These are phyloP conservation scores for Dissostichus mawsoni DNA, from an alignment of 2,113 vertebrate genomes.

Conservation along the genomic window DNA sequence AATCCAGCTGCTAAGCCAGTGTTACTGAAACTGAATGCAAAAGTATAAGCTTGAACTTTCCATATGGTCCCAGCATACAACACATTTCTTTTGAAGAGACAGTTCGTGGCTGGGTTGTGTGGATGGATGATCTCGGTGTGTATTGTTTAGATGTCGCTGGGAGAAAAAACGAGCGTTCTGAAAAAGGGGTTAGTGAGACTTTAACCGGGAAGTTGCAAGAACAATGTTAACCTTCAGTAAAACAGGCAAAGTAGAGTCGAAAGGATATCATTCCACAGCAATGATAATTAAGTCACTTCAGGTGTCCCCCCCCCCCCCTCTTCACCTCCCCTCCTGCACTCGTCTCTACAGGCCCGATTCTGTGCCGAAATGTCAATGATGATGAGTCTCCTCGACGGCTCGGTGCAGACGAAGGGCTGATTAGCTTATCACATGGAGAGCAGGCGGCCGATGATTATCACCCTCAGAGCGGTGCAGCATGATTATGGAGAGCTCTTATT, in stretches of 20 bases:
- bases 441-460: constrained; percentile 74
- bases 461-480: constrained; percentile 55
- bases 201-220: constrained; percentile 5
- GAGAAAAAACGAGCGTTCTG: neutral
- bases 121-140: neutral
- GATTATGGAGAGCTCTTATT: constrained; percentile 74
- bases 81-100: neutral
- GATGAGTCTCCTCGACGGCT: constrained; percentile 71
- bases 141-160: neutral
- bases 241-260: constrained; percentile 26
- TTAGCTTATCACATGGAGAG: constrained; percentile 78
- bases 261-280: constrained; percentile 57
- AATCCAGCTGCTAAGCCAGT: neutral
- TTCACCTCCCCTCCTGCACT: neutral
- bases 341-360: constrained; percentile 51
- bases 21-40: constrained; percentile 1
- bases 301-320: constrained; percentile 19
- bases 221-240: constrained; percentile 41
- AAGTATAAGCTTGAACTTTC: neutral
- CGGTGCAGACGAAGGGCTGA: constrained; percentile 65
- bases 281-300: constrained; percentile 73
- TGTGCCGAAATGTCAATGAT: constrained; percentile 74
- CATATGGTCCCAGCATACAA: neutral
- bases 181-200: constrained; percentile 1
- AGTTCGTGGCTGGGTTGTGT: neutral